phyloP scores from a whole-genome alignment of 2,797 vertebrate genomes.

The Moxostoma hubbsi region DNA sequence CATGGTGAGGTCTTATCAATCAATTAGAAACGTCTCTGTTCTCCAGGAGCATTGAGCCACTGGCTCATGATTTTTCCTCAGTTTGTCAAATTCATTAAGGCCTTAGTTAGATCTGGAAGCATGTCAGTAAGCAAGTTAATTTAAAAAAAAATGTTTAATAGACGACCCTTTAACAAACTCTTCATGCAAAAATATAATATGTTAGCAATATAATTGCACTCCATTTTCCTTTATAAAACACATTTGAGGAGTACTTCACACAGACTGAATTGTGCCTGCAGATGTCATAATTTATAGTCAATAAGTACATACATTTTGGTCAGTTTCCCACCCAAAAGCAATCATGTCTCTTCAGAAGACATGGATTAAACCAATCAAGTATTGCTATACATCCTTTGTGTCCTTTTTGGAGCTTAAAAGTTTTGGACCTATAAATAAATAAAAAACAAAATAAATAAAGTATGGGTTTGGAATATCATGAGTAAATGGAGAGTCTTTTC shows the following conservation, averaged over 20 bases:
- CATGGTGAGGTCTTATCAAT: slow-evolving; percentile 65
- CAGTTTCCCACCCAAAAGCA: no score
- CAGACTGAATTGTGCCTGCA: no score
- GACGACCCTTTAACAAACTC: background rate
- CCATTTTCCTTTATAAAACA: slow-evolving; percentile 14
- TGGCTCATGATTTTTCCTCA: slow-evolving; percentile 55
- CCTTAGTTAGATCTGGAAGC: slow-evolving; percentile 12
- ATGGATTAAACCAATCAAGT: no score
- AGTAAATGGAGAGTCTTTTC: no score
- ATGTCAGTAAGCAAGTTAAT: background rate
- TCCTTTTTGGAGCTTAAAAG: no score
- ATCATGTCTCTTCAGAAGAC: no score
- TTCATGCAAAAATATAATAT: background rate
- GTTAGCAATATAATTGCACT: background rate
- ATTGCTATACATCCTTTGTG: no score
- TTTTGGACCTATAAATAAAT: no score
- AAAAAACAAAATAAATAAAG: no score
- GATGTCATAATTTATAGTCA: no score
- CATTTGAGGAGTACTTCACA: background rate
- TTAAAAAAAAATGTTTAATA: background rate
- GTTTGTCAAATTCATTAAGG: slow-evolving; percentile 62
- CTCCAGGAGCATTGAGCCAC: slow-evolving; percentile 53
- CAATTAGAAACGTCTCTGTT: slow-evolving; percentile 63
- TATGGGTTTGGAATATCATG: no score
- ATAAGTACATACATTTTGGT: no score